Base-by-base conservation (phyloP, 2,888 invertebrate species). In the Scaptomyza parva region DNA sequence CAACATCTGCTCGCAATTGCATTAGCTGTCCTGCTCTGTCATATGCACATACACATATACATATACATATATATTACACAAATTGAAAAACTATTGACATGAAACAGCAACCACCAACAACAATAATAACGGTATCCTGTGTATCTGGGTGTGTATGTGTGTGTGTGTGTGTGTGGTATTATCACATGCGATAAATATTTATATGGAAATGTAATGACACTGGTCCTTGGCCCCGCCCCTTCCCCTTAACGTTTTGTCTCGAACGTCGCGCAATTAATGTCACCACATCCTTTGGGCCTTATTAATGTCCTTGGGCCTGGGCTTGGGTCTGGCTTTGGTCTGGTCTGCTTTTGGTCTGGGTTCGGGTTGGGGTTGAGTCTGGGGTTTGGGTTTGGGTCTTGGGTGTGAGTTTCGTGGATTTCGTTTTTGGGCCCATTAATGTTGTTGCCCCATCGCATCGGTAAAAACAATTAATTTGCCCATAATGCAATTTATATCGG, bases 401-500 rank as follows among this genome's bases (percentile, higher is more conserved):
- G 26, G 20, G 7, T 20, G 14, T 4, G 37, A n/a, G n/a, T n/a
- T n/a, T n/a, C n/a, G n/a, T n/a, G n/a, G n/a, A n/a, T n/a, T n/a
- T n/a, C n/a, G n/a, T n/a, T n/a, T n/a, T 8, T 3, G 39, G 67
- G 66, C 53, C 81, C 85, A 83, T 88, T 88, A 88, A 88, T 80
- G 87, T 80, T 85, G 69, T 57, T 54, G 28, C 48, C 57, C 40
- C 45, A 55, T 43, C 55, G 26, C 41, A 22, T 79, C 87, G 88
- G 82, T 86, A 70, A 85, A 88, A 84, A 84, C 83, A 84, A 84
- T 84, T 84, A 84, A 84, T 84, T 84, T 84, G 70, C 72, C 88
- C 87, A 88, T 84, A 84, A 84, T 84, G 86, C 88, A 88, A 88
- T 84, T 88, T 84, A 84, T 84, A 84, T 88, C 82, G 83, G 85